phyloP scores from a whole-genome alignment of 2,113 vertebrate genomes.

The Paralichthys olivaceus region DNA sequence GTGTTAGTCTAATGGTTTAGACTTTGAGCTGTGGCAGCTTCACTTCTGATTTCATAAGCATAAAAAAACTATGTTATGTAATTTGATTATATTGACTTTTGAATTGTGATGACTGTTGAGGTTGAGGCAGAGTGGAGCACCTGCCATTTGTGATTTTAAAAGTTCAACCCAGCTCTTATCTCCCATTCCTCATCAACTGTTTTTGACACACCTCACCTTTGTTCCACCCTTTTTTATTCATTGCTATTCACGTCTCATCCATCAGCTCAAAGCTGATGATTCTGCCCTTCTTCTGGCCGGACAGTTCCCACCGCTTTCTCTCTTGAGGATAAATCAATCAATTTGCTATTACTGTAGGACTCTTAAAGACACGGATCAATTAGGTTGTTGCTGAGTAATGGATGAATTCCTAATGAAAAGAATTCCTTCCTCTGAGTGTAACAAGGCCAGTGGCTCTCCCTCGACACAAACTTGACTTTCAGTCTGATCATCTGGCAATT shows the following conservation, averaged over 20 bases:
- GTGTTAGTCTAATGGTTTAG: neutral
- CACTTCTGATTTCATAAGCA: neutral
- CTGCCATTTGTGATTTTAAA: constrained; percentile 22
- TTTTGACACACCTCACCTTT: constrained; percentile 57
- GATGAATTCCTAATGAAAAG: constrained; percentile 65
- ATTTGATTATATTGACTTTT: constrained; percentile 17
- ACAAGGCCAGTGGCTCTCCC: neutral
- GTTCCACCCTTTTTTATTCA: constrained; percentile 36
- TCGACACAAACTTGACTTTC: constrained; percentile 9
- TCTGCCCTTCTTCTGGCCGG: constrained; percentile 48
- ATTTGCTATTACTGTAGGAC: constrained; percentile 79
- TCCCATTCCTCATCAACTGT: constrained; percentile 36
- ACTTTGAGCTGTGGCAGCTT: neutral
- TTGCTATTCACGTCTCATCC: constrained; percentile 60
- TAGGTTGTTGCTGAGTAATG: constrained; percentile 78
- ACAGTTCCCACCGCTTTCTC: constrained; percentile 63
- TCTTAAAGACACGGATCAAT: constrained; percentile 76
- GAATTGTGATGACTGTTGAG: neutral
- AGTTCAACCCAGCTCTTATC: constrained; percentile 30
- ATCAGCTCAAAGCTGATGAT: constrained; percentile 57
- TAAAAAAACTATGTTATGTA: neutral
- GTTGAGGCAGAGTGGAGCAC: neutral
- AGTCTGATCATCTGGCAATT: neutral
- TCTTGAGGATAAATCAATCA: constrained; percentile 77
- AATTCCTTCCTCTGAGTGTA: constrained; percentile 9